Base-by-base conservation (phyloP, 2,888 invertebrate species). In the Muschampia plurimacula region DNA sequence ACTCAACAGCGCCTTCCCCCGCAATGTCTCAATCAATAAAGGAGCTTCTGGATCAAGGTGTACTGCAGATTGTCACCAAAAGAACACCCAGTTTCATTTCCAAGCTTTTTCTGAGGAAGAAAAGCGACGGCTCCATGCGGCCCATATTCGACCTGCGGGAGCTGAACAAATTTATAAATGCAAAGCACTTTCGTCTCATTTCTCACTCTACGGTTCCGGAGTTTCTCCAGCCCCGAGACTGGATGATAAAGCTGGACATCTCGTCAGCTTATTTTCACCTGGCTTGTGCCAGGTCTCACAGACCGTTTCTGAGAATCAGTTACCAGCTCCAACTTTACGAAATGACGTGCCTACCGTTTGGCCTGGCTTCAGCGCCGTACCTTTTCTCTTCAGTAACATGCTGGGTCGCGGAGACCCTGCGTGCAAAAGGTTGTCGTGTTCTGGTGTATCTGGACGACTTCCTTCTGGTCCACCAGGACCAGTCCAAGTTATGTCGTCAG, bases 361-460 rank as follows among this genome's bases (percentile, higher is more conserved):
- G 55, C 8, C 10, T 55, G 22, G 15, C 55, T 8, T n/a, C 55
- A 10, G 15, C 55, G 10, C 55, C 55, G 22, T 39, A 62, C 46
- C 55, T 70, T 36, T 76, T 76, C 63, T 49, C 76, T 10, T 67
- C 70, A 8, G 49, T 74, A 60, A 76, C 73, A 64, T 70, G 68
- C 68, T 77, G 75, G 77, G 67, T 77, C 64, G 75, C 77, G 68
- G 75, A 76, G 63, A 72, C 67, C 60, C 59, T 72, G 57, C 69
- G 74, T 49, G 68, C 71, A 12, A 74, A 52, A 67, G 75, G 74
- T 36, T 72, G 46, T 68, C 74, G 75, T 28, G 69, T 76, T 2
- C 67, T 78, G 67, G 76, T 77, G 15, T 76, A 75, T 44, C 72
- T 77, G 63, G 80, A 82, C 80, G 80, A 81, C 66, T 79, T 74